phyloP scores from a whole-genome alignment of 2,113 vertebrate genomes.

The Dromas ardeola region DNA sequence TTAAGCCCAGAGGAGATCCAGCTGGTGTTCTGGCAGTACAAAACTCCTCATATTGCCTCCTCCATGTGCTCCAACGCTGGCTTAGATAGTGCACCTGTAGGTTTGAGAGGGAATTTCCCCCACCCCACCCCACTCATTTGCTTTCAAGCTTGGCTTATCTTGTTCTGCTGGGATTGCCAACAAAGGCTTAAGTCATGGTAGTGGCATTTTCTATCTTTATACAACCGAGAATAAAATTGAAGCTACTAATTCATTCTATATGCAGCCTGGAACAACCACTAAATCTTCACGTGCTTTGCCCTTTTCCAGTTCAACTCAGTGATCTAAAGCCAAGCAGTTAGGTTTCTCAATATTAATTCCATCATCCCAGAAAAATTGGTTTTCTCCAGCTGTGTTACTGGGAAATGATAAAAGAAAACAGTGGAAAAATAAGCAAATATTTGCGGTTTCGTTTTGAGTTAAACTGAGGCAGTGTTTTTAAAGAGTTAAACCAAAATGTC shows the following conservation, averaged over 20 bases:
- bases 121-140: background rate
- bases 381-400: background rate
- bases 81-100: slow-evolving; percentile 33
- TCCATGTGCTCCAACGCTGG: background rate
- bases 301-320: background rate
- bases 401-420: background rate
- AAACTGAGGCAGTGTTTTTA: background rate
- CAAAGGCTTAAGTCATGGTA: background rate
- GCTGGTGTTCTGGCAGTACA: slow-evolving; percentile 4
- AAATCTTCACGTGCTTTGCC: background rate
- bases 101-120: background rate
- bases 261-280: background rate
- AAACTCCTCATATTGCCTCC: background rate
- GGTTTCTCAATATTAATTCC: slow-evolving; percentile 4
- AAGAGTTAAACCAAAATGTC: background rate
- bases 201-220: slow-evolving; percentile 12
- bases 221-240: background rate
- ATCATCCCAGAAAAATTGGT: background rate
- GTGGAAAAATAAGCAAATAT: background rate
- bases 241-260: slow-evolving; percentile 23
- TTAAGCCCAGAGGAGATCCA: background rate
- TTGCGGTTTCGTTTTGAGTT: background rate
- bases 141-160: background rate
- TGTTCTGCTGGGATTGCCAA: background rate
- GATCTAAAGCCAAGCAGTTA: slow-evolving; percentile 2